Conservation (phyloP, 2,797 vertebrate genomes). For the Microhierax caerulescens region DNA sequence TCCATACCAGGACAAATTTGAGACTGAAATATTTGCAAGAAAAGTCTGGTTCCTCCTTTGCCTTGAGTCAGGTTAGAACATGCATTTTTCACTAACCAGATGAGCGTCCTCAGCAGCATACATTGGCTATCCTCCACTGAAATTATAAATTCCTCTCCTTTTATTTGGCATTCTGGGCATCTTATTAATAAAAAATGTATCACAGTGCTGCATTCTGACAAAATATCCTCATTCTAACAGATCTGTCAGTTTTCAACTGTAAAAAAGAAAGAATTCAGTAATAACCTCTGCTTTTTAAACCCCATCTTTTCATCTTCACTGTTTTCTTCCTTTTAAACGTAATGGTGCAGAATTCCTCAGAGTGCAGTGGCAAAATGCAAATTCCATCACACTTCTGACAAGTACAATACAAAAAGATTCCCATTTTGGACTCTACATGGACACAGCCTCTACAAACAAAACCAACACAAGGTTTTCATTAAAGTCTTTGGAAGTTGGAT, state of each 20-base stretch:
- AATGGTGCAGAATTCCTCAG: neutral
- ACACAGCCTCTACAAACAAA: neutral
- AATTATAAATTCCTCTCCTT: neutral
- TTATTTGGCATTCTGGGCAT: neutral
- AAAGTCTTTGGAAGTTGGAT: neutral
- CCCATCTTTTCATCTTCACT: neutral
- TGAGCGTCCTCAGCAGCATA: rapidly evolving
- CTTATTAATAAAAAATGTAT: neutral
- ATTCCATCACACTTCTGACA: neutral
- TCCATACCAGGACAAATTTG: neutral
- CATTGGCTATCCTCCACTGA: neutral
- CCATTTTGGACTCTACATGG: neutral
- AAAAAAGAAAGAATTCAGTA: neutral
- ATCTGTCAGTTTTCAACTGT: neutral
- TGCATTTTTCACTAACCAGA: neutral
- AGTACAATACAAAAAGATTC: neutral
- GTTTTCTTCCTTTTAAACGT: neutral
- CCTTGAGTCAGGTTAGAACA: neutral
- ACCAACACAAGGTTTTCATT: neutral
- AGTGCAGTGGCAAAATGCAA: neutral
- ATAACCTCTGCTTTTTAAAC: neutral
- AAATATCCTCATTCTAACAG: neutral
- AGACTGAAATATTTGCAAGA: neutral
- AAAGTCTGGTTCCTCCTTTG: neutral
- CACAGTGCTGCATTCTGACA: neutral